A percentile compares a stretch with the other conserved stretches of the same genome.
phyloP scores from a whole-genome alignment of 2,888 invertebrate species.

The Trichacis sp. region DNA sequence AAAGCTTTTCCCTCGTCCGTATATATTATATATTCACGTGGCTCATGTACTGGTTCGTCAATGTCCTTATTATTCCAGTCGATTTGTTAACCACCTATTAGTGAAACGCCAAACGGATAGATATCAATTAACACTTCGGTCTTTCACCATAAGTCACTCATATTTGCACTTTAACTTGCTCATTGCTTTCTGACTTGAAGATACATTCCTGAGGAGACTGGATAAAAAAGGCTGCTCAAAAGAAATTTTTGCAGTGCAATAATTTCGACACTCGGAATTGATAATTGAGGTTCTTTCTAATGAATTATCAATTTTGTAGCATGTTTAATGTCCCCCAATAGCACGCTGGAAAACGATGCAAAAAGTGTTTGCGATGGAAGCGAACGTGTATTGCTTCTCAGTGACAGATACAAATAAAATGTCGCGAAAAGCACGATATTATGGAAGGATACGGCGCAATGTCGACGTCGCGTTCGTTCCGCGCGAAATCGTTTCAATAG shows the following conservation, averaged over 20 bases:
- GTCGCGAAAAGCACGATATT: neutral
- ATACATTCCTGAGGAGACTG: no score
- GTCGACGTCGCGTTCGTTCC: conserved; percentile 4
- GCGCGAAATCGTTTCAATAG: conserved; percentile 5
- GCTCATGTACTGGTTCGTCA: conserved; percentile 9
- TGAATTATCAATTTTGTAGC: no score
- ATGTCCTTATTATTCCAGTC: conserved; percentile 28
- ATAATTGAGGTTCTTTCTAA: no score
- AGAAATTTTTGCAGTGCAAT: no score
- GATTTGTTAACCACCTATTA: conserved; percentile 24
- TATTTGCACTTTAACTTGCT: no score
- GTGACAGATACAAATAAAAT: neutral
- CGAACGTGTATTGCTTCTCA: neutral
- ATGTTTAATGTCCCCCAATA: no score
- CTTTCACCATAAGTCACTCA: no score
- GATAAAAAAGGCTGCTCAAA: no score
- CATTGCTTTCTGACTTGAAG: no score
- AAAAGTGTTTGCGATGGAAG: neutral
- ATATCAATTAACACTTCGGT: conserved; percentile 22
- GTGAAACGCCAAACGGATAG: conserved; percentile 20
- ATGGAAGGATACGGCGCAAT: neutral
- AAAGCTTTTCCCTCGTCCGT: neutral
- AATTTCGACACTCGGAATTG: no score
- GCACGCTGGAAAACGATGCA: neutral
- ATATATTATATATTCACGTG: neutral